Evolutionary conservation across 2,888 invertebrate genomes (phyloP), one percentile per base, ranked within the genome.

Genomic region (Anthophora plumipes): DNA sequence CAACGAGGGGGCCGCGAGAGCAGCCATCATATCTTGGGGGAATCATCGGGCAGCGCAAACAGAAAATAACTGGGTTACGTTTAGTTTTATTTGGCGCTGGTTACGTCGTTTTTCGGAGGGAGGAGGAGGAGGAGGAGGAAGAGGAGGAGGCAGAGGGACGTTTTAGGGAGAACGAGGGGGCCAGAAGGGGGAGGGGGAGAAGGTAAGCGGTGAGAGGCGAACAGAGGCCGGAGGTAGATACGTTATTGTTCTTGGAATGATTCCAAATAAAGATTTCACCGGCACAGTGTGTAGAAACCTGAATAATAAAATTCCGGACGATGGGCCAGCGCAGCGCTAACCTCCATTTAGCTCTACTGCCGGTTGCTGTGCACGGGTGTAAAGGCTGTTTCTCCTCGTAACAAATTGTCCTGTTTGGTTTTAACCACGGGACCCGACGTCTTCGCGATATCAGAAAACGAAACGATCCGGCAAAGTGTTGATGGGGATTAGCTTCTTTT

Each of bases 171-270:
- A 73, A 68, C 71, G 8, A 61, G 50, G 55, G 46, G 55, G 22
- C 37, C 3, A 54, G 14, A 9, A 14, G 8, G 37, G 20, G 6
- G 50, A n/a, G 31, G 14, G 17, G 31, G 50, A 69, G 77, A 70
- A 20, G 1, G 43, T 22, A 46, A 17, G 74, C 63, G 63, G 31
- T 2, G 68, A 57, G 57, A 0, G 50, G 31, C 43, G 43, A 11
- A 31, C 46, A 20, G 39, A 69, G 73, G 59, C 80, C 64, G 69
- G 60, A 74, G 81, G 84, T 81, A 85, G 89, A 89, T 90, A 91
- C 90, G 91, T 93, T 93, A 93, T 93, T 93, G 93, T 93, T 93
- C 93, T 91, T 92, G 92, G 93, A 93, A 93, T 92, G 93, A 93
- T 93, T 93, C 91, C 90, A 92, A 93, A 93, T 93, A 93, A 93